These are phyloP conservation scores for Alviniconcha marisindica DNA, from an alignment of 1,140 invertebrate genomes.

Conservation along the genomic window DNA sequence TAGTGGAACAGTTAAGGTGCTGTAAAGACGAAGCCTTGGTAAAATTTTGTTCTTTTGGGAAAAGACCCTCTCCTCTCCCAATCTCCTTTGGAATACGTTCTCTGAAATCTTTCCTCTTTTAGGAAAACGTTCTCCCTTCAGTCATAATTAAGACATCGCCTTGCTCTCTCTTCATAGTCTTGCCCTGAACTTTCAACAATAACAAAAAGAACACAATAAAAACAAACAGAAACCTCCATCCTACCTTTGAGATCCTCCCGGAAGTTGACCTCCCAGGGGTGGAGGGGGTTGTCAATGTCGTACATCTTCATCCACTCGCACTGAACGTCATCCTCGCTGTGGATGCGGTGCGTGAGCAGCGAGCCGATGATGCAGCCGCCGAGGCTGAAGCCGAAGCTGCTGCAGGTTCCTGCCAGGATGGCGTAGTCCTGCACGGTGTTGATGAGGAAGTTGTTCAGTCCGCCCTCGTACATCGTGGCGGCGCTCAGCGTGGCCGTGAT, in stretches of 20 bases:
- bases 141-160: too few relatives aligned
- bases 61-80: too few relatives aligned
- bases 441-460: constrained; percentile 70
- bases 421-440: constrained; percentile 74
- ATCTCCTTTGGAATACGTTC: too few relatives aligned
- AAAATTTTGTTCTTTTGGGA: too few relatives aligned
- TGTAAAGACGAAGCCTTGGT: too few relatives aligned
- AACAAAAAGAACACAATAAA: not conserved
- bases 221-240: not conserved
- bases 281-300: constrained; percentile 76
- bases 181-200: too few relatives aligned
- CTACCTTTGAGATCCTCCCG: constrained; percentile 68
- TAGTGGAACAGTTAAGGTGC: too few relatives aligned
- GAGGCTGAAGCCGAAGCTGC: constrained; percentile 71
- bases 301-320: constrained; percentile 76
- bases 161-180: too few relatives aligned
- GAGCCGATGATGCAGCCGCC: constrained; percentile 71
- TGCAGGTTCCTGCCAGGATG: constrained; percentile 74
- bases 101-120: too few relatives aligned
- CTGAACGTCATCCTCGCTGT: constrained; percentile 55
- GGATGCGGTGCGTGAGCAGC: constrained; percentile 64
- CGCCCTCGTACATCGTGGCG: constrained; percentile 71
- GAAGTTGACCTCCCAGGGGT: constrained; percentile 76
- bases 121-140: too few relatives aligned
- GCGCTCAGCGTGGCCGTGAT: constrained; percentile 69